A percentile compares a stretch with the other conserved stretches of the same genome.
These are phyloP conservation scores for Philereme transversata DNA, from an alignment of 2,888 invertebrate genomes.

Conservation along the genomic window DNA sequence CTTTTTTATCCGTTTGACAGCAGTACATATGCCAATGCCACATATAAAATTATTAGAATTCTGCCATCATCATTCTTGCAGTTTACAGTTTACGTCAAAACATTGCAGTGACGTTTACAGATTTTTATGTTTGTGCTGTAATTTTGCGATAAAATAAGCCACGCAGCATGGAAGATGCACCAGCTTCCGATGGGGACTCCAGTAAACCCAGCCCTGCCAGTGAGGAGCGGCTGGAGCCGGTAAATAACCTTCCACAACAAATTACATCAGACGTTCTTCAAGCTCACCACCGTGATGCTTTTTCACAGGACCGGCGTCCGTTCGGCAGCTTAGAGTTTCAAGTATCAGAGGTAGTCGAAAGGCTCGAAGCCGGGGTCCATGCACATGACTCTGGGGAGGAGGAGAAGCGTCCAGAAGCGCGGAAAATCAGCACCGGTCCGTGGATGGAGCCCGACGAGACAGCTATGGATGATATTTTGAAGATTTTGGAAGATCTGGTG, in stretches of 20 bases:
- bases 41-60: no score
- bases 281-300: slow-evolving; percentile 35
- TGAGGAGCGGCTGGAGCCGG: slow-evolving; percentile 60
- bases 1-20: no score
- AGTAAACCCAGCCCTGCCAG: slow-evolving; percentile 58
- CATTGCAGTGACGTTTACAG: slow-evolving; percentile 79
- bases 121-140: slow-evolving; percentile 71
- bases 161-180: slow-evolving; percentile 80
- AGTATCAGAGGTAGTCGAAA: slow-evolving; percentile 88
- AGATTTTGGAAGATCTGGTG: slow-evolving; percentile 84
- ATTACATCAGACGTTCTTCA: slow-evolving; percentile 25
- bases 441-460: slow-evolving; percentile 83
- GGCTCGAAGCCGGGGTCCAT: slow-evolving; percentile 87
- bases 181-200: slow-evolving; percentile 66
- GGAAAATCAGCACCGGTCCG: slow-evolving; percentile 76
- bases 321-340: slow-evolving; percentile 88
- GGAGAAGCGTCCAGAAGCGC: slow-evolving; percentile 64
- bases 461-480: slow-evolving; percentile 85
- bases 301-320: slow-evolving; percentile 84
- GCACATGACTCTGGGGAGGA: slow-evolving; percentile 70
- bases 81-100: slow-evolving; percentile 63
- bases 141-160: slow-evolving; percentile 61
- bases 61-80: no score
- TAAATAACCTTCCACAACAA: slow-evolving; percentile 44
- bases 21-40: no score